These are phyloP conservation scores for Edolisoma coerulescens DNA, from an alignment of 2,113 vertebrate species.

Conservation along the genomic window DNA sequence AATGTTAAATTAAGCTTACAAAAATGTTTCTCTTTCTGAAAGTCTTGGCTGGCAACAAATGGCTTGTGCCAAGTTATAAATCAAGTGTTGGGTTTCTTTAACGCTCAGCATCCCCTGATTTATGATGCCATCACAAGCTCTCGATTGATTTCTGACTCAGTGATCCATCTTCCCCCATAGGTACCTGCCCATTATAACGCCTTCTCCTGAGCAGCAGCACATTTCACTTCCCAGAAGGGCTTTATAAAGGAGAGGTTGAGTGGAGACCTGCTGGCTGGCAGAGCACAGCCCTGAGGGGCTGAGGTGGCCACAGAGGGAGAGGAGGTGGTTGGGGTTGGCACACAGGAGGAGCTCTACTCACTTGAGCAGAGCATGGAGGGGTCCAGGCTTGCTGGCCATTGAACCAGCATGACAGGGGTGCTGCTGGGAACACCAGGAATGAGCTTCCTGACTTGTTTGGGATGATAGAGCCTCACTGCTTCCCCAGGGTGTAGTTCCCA, in stretches of 20 bases:
- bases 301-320: not conserved
- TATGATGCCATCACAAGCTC: slow-evolving; percentile 61
- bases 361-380: accelerated
- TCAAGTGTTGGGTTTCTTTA: slow-evolving; percentile 59
- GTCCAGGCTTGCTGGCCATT: too few relatives aligned
- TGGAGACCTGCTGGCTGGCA: not conserved
- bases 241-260: not conserved
- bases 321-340: not conserved
- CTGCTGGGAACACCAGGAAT: not conserved
- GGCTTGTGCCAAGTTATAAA: slow-evolving; percentile 59
- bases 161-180: slow-evolving; percentile 67
- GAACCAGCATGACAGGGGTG: accelerated
- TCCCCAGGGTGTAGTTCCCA: not conserved
- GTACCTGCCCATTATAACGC: slow-evolving; percentile 44
- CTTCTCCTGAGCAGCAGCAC: not conserved
- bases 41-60: slow-evolving; percentile 66
- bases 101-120: slow-evolving; percentile 65
- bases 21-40: slow-evolving; percentile 65
- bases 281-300: accelerated
- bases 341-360: not conserved
- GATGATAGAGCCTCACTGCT: not conserved
- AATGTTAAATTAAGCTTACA: slow-evolving; percentile 62
- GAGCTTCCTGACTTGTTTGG: not conserved
- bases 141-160: slow-evolving; percentile 63
- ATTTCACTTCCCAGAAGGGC: not conserved